Evolutionary conservation across 1,140 invertebrate genomes (phyloP), one percentile per base, ranked within the genome.

Genomic region (Drosophila kanapiae): DNA sequence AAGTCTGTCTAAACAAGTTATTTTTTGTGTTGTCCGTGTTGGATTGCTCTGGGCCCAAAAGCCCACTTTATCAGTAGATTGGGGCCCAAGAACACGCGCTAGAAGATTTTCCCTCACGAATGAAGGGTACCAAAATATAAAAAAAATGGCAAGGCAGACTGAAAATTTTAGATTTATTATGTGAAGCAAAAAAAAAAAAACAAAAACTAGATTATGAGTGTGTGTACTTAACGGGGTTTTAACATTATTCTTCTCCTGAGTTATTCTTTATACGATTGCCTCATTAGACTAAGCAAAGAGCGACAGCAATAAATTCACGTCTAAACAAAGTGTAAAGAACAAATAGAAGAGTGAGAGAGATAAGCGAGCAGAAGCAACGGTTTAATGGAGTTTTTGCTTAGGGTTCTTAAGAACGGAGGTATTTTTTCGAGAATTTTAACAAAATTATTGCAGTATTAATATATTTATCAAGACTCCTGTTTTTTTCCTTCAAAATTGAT

Each of bases 281-380:
- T 84, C 81, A 84, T 84, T 80, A 77, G 81, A 80, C 68, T 87
- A 68, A 75, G 72, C 54, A 78, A 90, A 84, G 60, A 70, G 62
- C 68, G 57, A 78, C 61, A 45, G 88, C 45, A 42, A 91, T 91
- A 91, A 91, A 91, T 91, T 91, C 70, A 86, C 74, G 86, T 91
- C 86, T 80, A 91, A 91, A 86, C 74, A 91, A 91, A 91, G 86
- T 91, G 87, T 91, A 91, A 91, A 91, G 57, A 87, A 91, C 64
- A 91, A 91, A 91, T 83, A 91, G 16, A 76, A 65, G 65, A 62
- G 62, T 47, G 67, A 47, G 37, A 18, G 45, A 74, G 85, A 88
- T 88, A 88, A 87, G 75, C 9, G 61, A n/a, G 11, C 47, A 31
- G 51, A 67, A 64, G 75, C 49, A 60, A 56, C 49, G 51, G 37